Evolutionary conservation across 2,888 invertebrate genomes (phyloP).

Genomic region (Linnaemya vulpina): DNA sequence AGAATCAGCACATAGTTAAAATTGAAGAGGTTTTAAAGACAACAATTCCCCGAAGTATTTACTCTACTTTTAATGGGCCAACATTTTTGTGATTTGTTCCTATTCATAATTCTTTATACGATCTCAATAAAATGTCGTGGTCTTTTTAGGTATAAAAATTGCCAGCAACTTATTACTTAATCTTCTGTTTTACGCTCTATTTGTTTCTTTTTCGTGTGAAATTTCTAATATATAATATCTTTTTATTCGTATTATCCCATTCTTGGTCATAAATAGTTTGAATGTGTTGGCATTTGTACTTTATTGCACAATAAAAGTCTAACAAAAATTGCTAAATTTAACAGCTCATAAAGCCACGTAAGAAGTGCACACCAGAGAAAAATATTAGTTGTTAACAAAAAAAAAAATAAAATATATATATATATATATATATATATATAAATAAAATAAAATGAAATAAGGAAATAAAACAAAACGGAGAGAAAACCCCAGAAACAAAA

Average conservation of each 20-base stretch:
- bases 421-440: too few species aligned
- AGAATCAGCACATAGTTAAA: too few species aligned
- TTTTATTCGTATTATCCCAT: background rate
- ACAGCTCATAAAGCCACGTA: constrained; percentile 46
- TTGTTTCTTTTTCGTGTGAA: background rate
- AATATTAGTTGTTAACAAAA: background rate
- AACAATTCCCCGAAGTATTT: too few species aligned
- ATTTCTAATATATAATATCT: background rate
- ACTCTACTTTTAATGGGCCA: background rate
- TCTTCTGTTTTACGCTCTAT: background rate
- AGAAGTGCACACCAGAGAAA: constrained; percentile 1
- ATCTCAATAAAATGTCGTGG: background rate
- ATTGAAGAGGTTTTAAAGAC: too few species aligned
- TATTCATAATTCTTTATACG: background rate
- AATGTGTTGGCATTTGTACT: constrained; percentile 17
- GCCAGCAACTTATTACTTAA: background rate
- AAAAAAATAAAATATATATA: background rate
- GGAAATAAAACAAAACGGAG: too few species aligned
- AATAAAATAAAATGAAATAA: too few species aligned
- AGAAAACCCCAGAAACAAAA: background rate
- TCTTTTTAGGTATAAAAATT: background rate
- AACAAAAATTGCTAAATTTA: constrained; percentile 46
- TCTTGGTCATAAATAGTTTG: constrained; percentile 7
- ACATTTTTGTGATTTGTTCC: background rate
- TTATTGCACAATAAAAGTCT: constrained; percentile 48